Evolutionary conservation across 2,797 vertebrate species (phyloP).

Genomic region (Chelidonichthys spinosus): DNA sequence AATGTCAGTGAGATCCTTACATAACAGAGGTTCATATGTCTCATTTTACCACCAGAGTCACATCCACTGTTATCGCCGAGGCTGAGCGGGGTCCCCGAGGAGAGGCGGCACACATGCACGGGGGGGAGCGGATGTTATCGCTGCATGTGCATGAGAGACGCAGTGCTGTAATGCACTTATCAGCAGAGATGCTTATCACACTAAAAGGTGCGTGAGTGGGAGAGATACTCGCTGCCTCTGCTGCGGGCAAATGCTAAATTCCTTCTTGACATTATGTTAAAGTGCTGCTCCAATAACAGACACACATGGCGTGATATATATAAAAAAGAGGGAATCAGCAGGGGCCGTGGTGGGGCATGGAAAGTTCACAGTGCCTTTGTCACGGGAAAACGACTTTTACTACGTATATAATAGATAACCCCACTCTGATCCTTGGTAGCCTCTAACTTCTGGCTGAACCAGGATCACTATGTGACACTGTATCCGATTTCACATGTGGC

Average conservation of each 20-base stretch:
- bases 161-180: slow-evolving; percentile 27
- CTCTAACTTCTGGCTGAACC: slow-evolving; percentile 71
- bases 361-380: slow-evolving; percentile 29
- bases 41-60: slow-evolving; percentile 31
- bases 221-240: neutral
- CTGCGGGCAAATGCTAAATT: neutral
- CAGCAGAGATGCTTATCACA: slow-evolving; percentile 38
- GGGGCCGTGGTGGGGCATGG: neutral
- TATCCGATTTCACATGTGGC: slow-evolving; percentile 74
- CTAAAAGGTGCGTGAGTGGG: slow-evolving; percentile 25
- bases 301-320: neutral
- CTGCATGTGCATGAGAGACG: slow-evolving; percentile 1
- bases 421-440: slow-evolving; percentile 33
- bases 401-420: slow-evolving; percentile 54
- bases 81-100: slow-evolving; percentile 34
- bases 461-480: slow-evolving; percentile 67
- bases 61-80: slow-evolving; percentile 18
- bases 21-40: slow-evolving; percentile 38
- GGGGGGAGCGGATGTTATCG: slow-evolving; percentile 43
- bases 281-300: slow-evolving; percentile 13
- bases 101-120: slow-evolving; percentile 28
- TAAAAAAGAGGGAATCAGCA: neutral
- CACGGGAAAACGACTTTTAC: slow-evolving; percentile 46
- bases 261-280: slow-evolving; percentile 7
- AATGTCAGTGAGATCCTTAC: slow-evolving; percentile 51